A percentile compares a stretch with the other conserved stretches of the same genome.
Conservation (phyloP, 2,797 vertebrate genomes). For the Myoxocephalus aenaeus region DNA sequence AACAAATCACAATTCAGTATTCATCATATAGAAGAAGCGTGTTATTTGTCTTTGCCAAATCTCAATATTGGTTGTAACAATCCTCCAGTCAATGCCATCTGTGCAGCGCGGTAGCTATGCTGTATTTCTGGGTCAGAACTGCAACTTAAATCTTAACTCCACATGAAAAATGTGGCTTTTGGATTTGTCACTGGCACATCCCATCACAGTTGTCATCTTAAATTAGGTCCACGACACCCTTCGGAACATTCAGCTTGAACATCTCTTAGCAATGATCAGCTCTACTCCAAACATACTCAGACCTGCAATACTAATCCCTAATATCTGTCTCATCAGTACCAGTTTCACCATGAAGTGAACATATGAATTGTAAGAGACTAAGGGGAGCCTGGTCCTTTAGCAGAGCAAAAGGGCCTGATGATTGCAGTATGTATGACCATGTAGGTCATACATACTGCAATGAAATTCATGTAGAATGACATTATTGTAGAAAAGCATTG, state of each 20-base stretch:
- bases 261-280: constrained; percentile 36
- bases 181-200: constrained; percentile 44
- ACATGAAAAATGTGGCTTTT: constrained; percentile 25
- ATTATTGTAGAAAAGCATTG: constrained; percentile 6
- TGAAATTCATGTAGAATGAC: not conserved
- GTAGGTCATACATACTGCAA: not conserved
- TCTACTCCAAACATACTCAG: constrained; percentile 18
- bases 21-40: not conserved
- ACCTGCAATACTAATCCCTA: constrained; percentile 17
- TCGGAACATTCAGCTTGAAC: constrained; percentile 30
- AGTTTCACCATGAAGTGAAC: not conserved
- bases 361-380: not conserved
- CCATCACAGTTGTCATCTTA: constrained; percentile 60
- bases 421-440: constrained; percentile 11
- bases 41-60: not conserved
- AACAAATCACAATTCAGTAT: not conserved
- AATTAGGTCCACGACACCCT: constrained; percentile 53
- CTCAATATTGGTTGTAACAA: not conserved
- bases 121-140: constrained; percentile 16
- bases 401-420: not conserved
- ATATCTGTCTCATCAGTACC: constrained; percentile 22
- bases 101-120: not conserved
- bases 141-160: constrained; percentile 9
- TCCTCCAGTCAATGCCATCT: not conserved
- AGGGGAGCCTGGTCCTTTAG: not conserved